phyloP scores from a whole-genome alignment of 2,888 invertebrate genomes.

The Corythucha ciliata region DNA sequence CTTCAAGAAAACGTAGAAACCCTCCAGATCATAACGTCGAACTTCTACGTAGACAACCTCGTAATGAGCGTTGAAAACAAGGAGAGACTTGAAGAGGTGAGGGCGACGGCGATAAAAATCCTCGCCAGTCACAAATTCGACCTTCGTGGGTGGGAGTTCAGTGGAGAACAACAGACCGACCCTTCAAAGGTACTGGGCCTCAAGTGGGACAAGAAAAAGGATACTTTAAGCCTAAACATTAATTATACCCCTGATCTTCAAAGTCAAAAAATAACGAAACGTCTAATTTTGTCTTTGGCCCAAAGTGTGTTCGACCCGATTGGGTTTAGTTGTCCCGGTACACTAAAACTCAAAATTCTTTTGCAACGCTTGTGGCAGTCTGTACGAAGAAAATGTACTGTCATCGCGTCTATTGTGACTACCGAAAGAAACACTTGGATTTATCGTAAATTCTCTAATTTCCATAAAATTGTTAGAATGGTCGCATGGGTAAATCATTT shows the following conservation, averaged over 20 bases:
- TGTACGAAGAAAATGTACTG: too few relatives aligned
- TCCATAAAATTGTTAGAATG: too few relatives aligned
- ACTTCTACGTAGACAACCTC: constrained; percentile 18
- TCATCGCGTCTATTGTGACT: too few relatives aligned
- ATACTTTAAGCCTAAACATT: constrained; percentile 17
- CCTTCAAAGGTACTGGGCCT: constrained; percentile 20
- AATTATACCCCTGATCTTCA: constrained; percentile 6
- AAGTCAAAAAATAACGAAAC: constrained; percentile 6
- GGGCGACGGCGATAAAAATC: too few relatives aligned
- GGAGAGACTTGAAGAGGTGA: background rate
- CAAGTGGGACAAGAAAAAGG: constrained; percentile 18
- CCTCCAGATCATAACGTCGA: too few relatives aligned
- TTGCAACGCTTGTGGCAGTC: too few relatives aligned
- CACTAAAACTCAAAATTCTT: constrained; percentile 32
- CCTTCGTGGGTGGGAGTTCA: constrained; percentile 22
- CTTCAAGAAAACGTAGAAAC: background rate
- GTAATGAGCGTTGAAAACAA: background rate
- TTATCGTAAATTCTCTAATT: too few relatives aligned
- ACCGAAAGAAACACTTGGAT: too few relatives aligned
- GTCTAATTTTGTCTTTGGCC: constrained; percentile 25
- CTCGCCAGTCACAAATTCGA: constrained; percentile 20
- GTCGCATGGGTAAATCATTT: too few relatives aligned
- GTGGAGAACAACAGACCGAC: constrained; percentile 1
- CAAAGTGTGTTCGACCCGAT: constrained; percentile 34
- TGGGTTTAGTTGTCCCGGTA: constrained; percentile 30